phyloP scores from a whole-genome alignment of 2,797 vertebrate genomes.

The Paratrypauchen microcephalus region DNA sequence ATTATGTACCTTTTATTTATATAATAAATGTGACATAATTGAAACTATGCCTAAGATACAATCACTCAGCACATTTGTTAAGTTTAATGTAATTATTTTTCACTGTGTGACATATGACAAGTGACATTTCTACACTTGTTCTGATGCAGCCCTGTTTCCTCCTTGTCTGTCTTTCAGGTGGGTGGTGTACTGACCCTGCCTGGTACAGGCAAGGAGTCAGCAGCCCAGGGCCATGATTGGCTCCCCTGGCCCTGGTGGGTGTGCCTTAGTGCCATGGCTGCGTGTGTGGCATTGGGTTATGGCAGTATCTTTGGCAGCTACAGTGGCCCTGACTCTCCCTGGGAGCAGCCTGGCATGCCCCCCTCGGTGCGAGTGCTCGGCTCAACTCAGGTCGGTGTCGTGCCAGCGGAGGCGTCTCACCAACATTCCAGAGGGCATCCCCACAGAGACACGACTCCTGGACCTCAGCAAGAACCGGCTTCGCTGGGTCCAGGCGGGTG shows the following conservation, averaged over 20 bases:
- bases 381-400: constrained; percentile 84
- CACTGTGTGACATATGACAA: too few relatives aligned
- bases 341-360: constrained; percentile 83
- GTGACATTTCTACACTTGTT: neutral
- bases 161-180: constrained; percentile 66
- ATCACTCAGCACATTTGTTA: too few relatives aligned
- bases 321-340: constrained; percentile 75
- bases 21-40: neutral
- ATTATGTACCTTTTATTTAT: neutral
- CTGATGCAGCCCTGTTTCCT: constrained; percentile 15
- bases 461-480: constrained; percentile 95
- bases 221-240: constrained; percentile 76
- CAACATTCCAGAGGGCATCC: constrained; percentile 92
- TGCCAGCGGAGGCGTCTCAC: constrained; percentile 89
- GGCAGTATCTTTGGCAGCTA: constrained; percentile 65
- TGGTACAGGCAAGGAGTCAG: constrained; percentile 73
- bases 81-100: too few relatives aligned
- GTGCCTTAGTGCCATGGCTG: constrained; percentile 75
- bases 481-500: constrained; percentile 89
- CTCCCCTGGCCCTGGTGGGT: constrained; percentile 80
- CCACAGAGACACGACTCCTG: constrained; percentile 89
- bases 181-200: constrained; percentile 78
- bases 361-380: constrained; percentile 89
- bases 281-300: constrained; percentile 71
- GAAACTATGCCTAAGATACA: neutral